These are phyloP conservation scores for Felis chaus DNA, from an alignment of 2,113 vertebrate species.

Conservation along the genomic window DNA sequence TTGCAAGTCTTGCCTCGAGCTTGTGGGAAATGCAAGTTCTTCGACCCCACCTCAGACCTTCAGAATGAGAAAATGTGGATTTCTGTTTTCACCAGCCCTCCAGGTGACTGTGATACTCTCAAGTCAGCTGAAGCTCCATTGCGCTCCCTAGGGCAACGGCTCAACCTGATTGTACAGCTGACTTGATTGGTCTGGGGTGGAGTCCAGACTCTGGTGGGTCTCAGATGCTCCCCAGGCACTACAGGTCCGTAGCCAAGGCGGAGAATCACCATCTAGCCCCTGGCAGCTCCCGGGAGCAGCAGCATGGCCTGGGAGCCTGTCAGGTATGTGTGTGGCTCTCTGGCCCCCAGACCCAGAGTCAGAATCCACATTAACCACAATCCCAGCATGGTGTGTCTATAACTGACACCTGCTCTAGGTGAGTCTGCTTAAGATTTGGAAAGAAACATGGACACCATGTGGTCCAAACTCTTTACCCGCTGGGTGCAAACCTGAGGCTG, in stretches of 20 bases:
- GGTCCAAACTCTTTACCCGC: not conserved
- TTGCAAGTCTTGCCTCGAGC: not conserved
- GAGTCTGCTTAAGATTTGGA: not conserved
- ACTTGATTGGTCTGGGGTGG: not conserved
- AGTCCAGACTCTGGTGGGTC: not conserved
- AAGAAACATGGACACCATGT: not conserved
- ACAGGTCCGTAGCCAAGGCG: not conserved
- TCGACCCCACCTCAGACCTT: too few species aligned
- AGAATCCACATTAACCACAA: not conserved
- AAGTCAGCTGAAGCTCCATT: not conserved
- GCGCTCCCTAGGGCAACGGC: rapidly evolving
- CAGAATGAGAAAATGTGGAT: not conserved
- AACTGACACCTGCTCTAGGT: not conserved
- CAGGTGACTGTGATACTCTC: too few species aligned
- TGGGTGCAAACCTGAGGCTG: not conserved
- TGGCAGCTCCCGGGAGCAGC: not conserved
- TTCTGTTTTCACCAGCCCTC: not conserved
- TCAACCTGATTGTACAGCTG: not conserved
- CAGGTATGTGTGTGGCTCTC: not conserved
- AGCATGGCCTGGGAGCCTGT: not conserved
- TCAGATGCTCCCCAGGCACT: not conserved
- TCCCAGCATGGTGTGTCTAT: not conserved
- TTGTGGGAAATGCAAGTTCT: not conserved
- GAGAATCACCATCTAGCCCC: not conserved
- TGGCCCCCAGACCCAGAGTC: not conserved